Evolutionary conservation across 2,888 invertebrate genomes (phyloP).

Genomic region (Sarcophaga caerulescens): DNA sequence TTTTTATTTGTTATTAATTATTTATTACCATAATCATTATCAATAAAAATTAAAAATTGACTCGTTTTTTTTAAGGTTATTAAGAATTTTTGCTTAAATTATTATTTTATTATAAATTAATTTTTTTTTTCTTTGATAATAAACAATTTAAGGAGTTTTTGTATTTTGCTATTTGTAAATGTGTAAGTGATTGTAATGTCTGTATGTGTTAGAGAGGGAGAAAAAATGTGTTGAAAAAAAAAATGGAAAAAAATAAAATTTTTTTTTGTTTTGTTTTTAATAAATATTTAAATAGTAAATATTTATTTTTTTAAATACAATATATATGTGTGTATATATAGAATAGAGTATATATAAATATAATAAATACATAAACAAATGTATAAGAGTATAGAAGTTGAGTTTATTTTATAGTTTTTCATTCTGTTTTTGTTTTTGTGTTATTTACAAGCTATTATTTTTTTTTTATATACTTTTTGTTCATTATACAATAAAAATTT

Average conservation of each 20-base stretch:
- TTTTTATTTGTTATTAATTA: background rate
- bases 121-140: conserved; percentile 12
- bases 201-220: background rate
- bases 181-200: conserved; percentile 23
- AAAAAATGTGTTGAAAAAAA: conserved; percentile 31
- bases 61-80: conserved; percentile 52
- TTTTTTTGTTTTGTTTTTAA: background rate
- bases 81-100: conserved; percentile 25
- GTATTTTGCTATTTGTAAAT: conserved; percentile 1
- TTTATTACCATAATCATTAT: conserved; percentile 17
- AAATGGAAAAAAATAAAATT: conserved; percentile 16
- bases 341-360: conserved; percentile 44
- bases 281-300: conserved; percentile 48
- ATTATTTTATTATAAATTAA: background rate
- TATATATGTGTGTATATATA: conserved; percentile 62
- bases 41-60: conserved; percentile 64
- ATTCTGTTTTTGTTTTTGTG: conserved; percentile 15
- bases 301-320: conserved; percentile 27
- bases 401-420: conserved; percentile 24
- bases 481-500: conserved; percentile 57
- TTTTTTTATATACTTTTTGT: background rate
- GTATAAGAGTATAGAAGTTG: conserved; percentile 45
- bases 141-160: conserved; percentile 16
- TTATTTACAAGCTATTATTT: conserved; percentile 60
- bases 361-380: conserved; percentile 50